These are phyloP conservation scores for Apodemia mormo DNA, from an alignment of 2,888 invertebrate genomes.

Conservation along the genomic window DNA sequence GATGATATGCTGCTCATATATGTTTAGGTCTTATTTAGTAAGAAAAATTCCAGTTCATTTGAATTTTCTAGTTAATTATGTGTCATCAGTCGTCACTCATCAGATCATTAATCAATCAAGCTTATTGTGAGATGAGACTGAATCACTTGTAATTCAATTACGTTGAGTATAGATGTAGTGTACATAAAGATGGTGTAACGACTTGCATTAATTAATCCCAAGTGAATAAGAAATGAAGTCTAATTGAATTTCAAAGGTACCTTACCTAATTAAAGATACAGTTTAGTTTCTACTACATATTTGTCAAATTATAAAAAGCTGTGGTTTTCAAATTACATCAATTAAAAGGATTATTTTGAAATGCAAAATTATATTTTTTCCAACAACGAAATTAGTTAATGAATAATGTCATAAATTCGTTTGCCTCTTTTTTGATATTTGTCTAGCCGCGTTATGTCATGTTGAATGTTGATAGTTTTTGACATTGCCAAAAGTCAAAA, in stretches of 20 bases:
- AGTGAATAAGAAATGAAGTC: no score
- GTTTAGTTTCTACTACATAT: no score
- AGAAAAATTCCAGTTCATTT: neutral
- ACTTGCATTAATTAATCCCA: neutral
- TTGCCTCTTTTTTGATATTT: neutral
- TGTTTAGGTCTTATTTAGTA: no score
- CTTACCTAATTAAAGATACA: no score
- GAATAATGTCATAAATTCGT: no score
- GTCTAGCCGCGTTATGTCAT: neutral
- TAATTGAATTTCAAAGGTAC: no score
- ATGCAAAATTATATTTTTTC: no score
- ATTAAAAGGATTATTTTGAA: no score
- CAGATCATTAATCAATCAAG: conserved; percentile 1
- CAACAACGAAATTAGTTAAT: no score
- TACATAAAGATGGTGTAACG: neutral
- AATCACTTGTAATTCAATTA: conserved; percentile 7
- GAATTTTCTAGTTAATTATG: neutral
- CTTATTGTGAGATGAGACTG: neutral
- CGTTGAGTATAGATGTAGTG: neutral
- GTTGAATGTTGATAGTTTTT: neutral
- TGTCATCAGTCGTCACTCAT: neutral
- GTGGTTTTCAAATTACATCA: no score
- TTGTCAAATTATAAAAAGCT: no score
- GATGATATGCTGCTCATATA: no score
- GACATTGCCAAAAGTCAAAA: conserved; percentile 8